Base-by-base conservation (phyloP, 2,888 invertebrate genomes). In the Prosopocoilus inquinatus region DNA sequence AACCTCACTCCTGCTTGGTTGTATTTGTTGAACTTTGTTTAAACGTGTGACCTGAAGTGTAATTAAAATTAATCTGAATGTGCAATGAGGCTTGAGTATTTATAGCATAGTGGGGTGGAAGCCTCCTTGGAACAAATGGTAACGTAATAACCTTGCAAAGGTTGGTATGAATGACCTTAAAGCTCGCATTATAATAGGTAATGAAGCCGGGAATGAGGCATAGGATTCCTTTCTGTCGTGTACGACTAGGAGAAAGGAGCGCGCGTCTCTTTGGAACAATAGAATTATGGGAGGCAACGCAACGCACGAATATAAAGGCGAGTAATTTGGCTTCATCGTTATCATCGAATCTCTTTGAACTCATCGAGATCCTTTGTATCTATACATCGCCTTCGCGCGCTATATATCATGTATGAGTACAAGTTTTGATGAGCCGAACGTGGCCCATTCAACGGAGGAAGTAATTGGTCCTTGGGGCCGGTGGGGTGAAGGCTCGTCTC, bases 301-400 rank as follows among this genome's bases (percentile, higher is more conserved):
- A 13, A 36, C 51, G 36, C 46, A 46, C 46, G 15, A 41, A 11
- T 16, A 72, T 70, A 72, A 72, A 70, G 70, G 69, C 65, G 67
- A 69, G 69, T 71, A 70, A 72, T 71, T 71, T 70, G 69, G 68
- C 70, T 66, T 66, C 66, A 68, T 73, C 71, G 70, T 71, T 72
- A 72, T 71, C 72, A 67, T 68, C 67, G 62, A 67, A 70, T 72
- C 71, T 71, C 71, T 71, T 71, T 71, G 71, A 70, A 66, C 67
- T 59, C 61, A 59, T 49, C 58, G 61, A 64, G 61, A 61, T 64
- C 68, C 68, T 68, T 69, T 69, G 66, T 65, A 57, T 63, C 61
- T 61, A 60, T 55, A 60, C 59, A 58, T 55, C 53, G 53, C 53
- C 28, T 41, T 46, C 44, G 36, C 47, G 36, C 47, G 50, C 13